Conservation (phyloP, 1,140 invertebrate species). For the Temnothorax longispinosus region DNA sequence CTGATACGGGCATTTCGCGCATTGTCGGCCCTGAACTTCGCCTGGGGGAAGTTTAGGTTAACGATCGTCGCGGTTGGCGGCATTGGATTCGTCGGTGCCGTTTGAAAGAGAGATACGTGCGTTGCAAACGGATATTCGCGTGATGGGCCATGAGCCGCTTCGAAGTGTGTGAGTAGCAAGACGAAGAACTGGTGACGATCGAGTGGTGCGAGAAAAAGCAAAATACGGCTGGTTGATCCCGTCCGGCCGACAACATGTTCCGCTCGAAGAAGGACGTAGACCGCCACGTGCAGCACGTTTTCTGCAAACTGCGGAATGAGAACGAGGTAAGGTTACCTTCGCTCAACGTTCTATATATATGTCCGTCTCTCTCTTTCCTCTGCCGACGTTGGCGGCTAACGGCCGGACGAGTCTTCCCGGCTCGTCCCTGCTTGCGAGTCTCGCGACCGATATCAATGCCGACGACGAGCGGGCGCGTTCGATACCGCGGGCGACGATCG, state of each 20-base stretch:
- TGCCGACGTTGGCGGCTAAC: background rate
- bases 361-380: background rate
- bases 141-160: slow-evolving; percentile 12
- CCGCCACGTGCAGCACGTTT: slow-evolving; percentile 88
- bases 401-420: background rate
- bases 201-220: background rate
- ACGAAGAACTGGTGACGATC: background rate
- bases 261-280: slow-evolving; percentile 90
- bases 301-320: slow-evolving; percentile 88
- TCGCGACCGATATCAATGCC: background rate
- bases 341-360: background rate
- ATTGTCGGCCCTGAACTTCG: background rate
- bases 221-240: background rate
- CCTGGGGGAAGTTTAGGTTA: background rate
- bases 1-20: too few relatives aligned
- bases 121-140: slow-evolving; percentile 40
- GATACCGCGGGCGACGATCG: background rate
- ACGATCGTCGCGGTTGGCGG: slow-evolving; percentile 4
- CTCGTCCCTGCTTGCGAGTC: background rate
- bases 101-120: slow-evolving; percentile 71
- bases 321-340: slow-evolving; percentile 87
- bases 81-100: slow-evolving; percentile 46
- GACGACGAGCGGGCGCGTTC: background rate
- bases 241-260: slow-evolving; percentile 86
- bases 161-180: slow-evolving; percentile 24